Evolutionary conservation across 2,797 vertebrate genomes (phyloP).

Genomic region (Sus cebifrons): DNA sequence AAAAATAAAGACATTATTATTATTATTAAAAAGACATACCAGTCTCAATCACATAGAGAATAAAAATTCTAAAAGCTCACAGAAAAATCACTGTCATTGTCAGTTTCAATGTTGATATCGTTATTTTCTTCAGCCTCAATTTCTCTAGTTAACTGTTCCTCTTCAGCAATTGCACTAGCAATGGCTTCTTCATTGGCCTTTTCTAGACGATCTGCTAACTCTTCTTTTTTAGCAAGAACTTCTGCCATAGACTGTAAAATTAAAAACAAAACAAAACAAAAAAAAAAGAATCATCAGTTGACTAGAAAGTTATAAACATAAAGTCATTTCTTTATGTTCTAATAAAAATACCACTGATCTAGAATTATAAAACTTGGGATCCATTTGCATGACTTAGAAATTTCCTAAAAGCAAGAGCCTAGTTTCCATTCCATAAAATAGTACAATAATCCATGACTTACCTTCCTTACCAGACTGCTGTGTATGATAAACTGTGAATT

Average conservation of each 20-base stretch:
- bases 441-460: conserved; percentile 62
- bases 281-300: conserved; percentile 17
- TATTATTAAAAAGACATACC: neutral
- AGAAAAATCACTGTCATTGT: conserved; percentile 97
- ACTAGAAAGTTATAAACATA: neutral
- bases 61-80: conserved; percentile 90
- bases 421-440: conserved; percentile 22
- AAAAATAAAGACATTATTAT: neutral
- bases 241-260: conserved; percentile 96
- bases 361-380: conserved; percentile 26
- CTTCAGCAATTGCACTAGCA: conserved; percentile 98
- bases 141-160: conserved; percentile 98
- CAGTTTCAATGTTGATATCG: conserved; percentile 95
- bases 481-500: conserved; percentile 71
- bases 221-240: conserved; percentile 99
- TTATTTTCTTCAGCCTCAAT: conserved; percentile 98
- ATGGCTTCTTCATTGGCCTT: conserved; percentile 99
- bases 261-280: conserved; percentile 28
- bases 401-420: conserved; percentile 43
- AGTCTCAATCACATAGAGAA: conserved; percentile 3
- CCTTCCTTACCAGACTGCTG: conserved; percentile 61
- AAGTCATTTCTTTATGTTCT: neutral
- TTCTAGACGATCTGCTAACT: conserved; percentile 97
- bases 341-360: neutral
- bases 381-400: neutral